Base-by-base conservation (phyloP, 2,797 vertebrate genomes). In the Coregonus sp. region DNA sequence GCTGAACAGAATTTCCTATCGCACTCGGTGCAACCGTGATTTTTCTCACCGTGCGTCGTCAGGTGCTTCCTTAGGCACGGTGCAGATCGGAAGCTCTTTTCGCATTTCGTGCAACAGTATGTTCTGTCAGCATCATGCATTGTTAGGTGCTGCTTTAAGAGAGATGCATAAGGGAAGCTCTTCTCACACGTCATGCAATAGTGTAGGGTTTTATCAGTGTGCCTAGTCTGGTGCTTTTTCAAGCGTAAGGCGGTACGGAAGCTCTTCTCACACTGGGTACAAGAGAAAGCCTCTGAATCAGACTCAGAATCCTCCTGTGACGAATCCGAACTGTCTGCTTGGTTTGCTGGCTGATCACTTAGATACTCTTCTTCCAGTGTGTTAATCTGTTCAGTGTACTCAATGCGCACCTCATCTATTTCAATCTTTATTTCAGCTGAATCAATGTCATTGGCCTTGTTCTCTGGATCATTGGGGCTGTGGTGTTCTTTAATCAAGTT, bases 71-170 rank as follows among this genome's bases (percentile, higher is more conserved):
- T 63, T 12, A 63, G 9, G 59, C 20, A 25, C n/a, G 59, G 4
- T 25, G 20, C 59, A 63, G 59, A 63, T 4, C 20, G n/a, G 25
- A 63, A 63, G 59, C n/a, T 63, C 25, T 63, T 63, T 20, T 12
- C n/a, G 2, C 59, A 63, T 25, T 63, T 63, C 5, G n/a, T 25
- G 59, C 59, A 63, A 29, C n/a, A 25, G 25, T 63, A 29, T 20
- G 59, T 63, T 63, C 59, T 63, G 59, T 63, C 25, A 5, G 20
- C 20, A 9, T 63, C 25, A 25, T 63, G 59, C 59, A 63, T 25
- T 11, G 59, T 63, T 63, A 63, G 59, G 59, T 63, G 59, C 59
- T 63, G 59, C 59, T 63, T 63, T 63, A 63, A 9, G 20, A 63
- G 59, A 1, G 59, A 25, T 63, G 16, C 20, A 63, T 63, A 63